phyloP scores from a whole-genome alignment of 2,888 invertebrate genomes.

The Orthosia cruda region DNA sequence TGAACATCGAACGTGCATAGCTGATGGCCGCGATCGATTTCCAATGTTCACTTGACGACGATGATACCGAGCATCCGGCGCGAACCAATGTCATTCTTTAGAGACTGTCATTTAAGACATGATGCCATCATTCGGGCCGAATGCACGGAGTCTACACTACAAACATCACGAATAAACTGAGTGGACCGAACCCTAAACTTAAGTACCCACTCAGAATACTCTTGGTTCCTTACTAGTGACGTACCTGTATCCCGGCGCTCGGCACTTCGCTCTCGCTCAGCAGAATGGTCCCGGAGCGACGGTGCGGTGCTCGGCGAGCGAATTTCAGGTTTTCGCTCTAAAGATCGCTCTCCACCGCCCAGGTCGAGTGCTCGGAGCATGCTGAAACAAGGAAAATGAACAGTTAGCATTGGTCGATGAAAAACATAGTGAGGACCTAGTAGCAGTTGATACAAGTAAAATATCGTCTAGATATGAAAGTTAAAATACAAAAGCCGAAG shows the following conservation, averaged over 20 bases:
- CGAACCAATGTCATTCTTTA: conserved; percentile 27
- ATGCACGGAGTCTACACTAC: conserved; percentile 37
- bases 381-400: conserved; percentile 88
- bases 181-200: conserved; percentile 15
- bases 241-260: conserved; percentile 88
- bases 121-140: conserved; percentile 50
- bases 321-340: conserved; percentile 89
- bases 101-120: neutral
- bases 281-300: conserved; percentile 80
- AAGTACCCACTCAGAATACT: conserved; percentile 42
- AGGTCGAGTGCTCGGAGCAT: conserved; percentile 95
- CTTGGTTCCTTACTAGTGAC: conserved; percentile 67
- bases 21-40: conserved; percentile 81
- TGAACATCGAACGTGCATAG: conserved; percentile 71
- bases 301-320: conserved; percentile 86
- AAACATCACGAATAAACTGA: conserved; percentile 45
- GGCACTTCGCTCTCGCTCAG: conserved; percentile 84
- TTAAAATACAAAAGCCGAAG: neutral
- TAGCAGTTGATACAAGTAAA: neutral
- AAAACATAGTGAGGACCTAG: neutral
- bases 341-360: conserved; percentile 80
- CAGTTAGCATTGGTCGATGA: neutral
- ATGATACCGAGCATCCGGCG: conserved; percentile 49
- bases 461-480: neutral
- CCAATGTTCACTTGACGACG: conserved; percentile 72